Conservation (phyloP, 1,140 invertebrate species). For the Drosophila rhopaloa region DNA sequence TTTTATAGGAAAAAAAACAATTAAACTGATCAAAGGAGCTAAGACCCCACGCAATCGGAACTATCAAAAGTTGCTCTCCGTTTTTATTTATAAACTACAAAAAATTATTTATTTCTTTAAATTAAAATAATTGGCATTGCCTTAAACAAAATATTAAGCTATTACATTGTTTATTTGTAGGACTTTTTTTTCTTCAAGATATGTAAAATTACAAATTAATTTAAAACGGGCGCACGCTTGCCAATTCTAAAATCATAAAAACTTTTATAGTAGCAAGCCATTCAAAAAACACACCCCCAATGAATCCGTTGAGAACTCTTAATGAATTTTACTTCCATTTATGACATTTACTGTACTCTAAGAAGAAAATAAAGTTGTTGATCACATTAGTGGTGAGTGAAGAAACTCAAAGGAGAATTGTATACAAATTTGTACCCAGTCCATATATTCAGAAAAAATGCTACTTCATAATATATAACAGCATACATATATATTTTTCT, state of each 20-base stretch:
- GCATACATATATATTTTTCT: constrained; percentile 78
- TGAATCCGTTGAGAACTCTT: constrained; percentile 45
- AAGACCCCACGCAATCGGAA: neutral
- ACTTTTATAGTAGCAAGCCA: constrained; percentile 20
- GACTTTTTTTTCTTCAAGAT: neutral
- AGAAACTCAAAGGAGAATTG: constrained; percentile 53
- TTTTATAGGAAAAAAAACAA: constrained; percentile 29
- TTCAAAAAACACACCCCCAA: constrained; percentile 15
- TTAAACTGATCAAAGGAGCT: neutral
- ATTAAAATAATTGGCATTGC: too few species aligned
- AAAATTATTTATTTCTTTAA: too few species aligned
- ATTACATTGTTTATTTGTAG: too few species aligned
- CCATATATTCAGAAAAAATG: constrained; percentile 75
- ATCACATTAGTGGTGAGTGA: constrained; percentile 12
- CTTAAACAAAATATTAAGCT: too few species aligned
- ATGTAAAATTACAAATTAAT: neutral
- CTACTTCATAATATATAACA: constrained; percentile 74
- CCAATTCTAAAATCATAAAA: neutral
- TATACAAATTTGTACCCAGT: constrained; percentile 82
- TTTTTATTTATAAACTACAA: neutral
- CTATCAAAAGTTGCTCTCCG: too few species aligned
- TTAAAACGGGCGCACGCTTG: neutral
- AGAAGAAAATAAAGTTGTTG: constrained; percentile 55
- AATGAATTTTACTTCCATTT: constrained; percentile 79
- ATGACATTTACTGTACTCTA: constrained; percentile 65